Base-by-base conservation (phyloP, 2,797 vertebrate genomes). In the Chromis chromis region DNA sequence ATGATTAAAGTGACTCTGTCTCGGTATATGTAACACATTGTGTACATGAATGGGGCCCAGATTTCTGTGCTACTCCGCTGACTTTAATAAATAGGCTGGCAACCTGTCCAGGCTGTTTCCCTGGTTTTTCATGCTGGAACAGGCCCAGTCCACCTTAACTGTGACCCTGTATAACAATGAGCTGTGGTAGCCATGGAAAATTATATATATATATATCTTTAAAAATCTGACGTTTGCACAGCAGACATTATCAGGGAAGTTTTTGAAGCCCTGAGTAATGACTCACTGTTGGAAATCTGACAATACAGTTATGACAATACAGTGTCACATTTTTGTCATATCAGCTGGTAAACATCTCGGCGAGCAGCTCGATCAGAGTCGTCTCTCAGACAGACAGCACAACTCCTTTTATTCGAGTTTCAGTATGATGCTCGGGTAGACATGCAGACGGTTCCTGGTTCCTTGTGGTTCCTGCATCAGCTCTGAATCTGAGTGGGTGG, bases 401-500 rank as follows among this genome's bases (percentile, higher is more conserved):
- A 5, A 5, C 48, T 62, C 44, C 64, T 75, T 65, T 27, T 76
- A 10, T n/a, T 48, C 3, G 4, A 27, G 52, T 74, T 76, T 56
- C 63, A 61, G 36, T 54, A 55, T 83, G 81, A 78, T 40, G 36
- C 70, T 71, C 13, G 28, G 68, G 44, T 77, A 90, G 89, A 84
- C 89, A 61, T 68, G 72, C 88, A 88, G 89, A 81, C 89, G 57
- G 76, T 81, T 83, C 69, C 78, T 74, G 81, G 77, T 84, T 88
- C 70, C 66, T 90, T 91, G 87, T 69, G 92, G 89, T 90, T 90
- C 83, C 69, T 74, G 65, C 84, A 78, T 88, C 87, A 86, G 81
- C 81, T 78, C 83, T 57, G 70, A 79, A 70, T 74, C 78, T 22
- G 89, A 89, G 92, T 89, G 90, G 87, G 89, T 89, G 90, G 88